Base-by-base conservation (phyloP, 2,888 invertebrate genomes). In the Eristalis pertinax region DNA sequence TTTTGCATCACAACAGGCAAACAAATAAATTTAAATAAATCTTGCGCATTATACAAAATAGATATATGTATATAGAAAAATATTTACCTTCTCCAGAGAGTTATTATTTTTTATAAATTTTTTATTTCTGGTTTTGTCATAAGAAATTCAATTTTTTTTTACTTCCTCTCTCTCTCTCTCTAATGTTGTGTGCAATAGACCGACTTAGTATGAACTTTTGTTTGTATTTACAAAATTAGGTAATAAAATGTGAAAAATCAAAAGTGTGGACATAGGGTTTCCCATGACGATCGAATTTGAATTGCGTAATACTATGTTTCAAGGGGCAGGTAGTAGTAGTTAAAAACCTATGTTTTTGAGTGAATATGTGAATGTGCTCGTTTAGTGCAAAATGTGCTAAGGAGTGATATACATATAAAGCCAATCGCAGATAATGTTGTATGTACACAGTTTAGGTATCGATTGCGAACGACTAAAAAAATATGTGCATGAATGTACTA, bases 31-130 rank as follows among this genome's bases (percentile, higher is more conserved):
- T 24, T 56, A 67, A 24, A 19, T 63, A 62, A 70, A 43, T 63
- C 63, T 87, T 86, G 83, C 70, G 77, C 75, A 87, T 87, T 38
- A 50, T 56, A 83, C 58, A 62, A 87, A 72, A 83, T 56, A 75
- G 22, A 81, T 35, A 68, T 58, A 72, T 22, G 68, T 26, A 79
- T 72, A 76, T 69, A 81, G 84, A 83, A 83, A 76, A 75, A 81
- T 81, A 82, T 65, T 87, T 87, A 87, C 87, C 87, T 87, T 87
- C 75, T 84, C 67, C 50, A 76, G 87, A 87, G 87, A 84, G 87
- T 68, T 38, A 56, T 64, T 38, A 22, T 70, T 75, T 58, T 84
- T 69, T 13, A 65, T 43, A 68, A 56, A 50, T 64, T 84, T 64
- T 84, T 68, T 50, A 29, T 74, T 60, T 70, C 64, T 82, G 56